Conservation (phyloP, 2,888 invertebrate species). For the Noctua janthina region DNA sequence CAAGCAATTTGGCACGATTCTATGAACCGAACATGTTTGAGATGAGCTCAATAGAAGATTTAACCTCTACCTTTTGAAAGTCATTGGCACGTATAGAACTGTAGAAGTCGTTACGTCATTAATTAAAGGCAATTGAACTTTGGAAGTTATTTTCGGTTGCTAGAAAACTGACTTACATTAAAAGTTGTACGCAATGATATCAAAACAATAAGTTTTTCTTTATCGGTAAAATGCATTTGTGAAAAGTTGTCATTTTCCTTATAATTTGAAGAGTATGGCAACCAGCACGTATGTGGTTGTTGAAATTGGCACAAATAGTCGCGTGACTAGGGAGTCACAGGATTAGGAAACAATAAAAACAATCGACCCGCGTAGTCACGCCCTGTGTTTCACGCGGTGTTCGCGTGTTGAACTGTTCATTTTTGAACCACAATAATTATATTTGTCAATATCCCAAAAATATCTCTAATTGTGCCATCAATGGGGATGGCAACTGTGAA, state of each 20-base stretch:
- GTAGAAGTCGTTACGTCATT: conserved; percentile 22
- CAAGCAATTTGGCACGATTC: conserved; percentile 61
- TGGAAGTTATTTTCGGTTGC: neutral
- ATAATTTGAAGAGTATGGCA: neutral
- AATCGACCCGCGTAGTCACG: neutral
- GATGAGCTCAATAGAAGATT: conserved; percentile 37
- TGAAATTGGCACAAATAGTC: neutral
- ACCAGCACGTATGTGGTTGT: neutral
- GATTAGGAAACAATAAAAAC: neutral
- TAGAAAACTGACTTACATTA: neutral
- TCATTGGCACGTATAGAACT: conserved; percentile 32
- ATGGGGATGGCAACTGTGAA: neutral
- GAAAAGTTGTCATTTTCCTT: neutral
- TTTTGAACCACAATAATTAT: neutral
- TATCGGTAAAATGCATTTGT: neutral
- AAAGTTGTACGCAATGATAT: neutral
- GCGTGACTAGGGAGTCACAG: neutral
- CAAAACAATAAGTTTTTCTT: neutral
- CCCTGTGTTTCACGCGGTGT: neutral
- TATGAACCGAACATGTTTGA: conserved; percentile 54
- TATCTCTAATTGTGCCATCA: neutral
- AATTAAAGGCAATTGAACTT: conserved; percentile 25
- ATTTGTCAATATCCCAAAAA: neutral
- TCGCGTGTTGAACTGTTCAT: neutral
- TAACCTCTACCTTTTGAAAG: conserved; percentile 28